Base-by-base conservation (phyloP, 2,888 invertebrate species). In the Villa cingulata region DNA sequence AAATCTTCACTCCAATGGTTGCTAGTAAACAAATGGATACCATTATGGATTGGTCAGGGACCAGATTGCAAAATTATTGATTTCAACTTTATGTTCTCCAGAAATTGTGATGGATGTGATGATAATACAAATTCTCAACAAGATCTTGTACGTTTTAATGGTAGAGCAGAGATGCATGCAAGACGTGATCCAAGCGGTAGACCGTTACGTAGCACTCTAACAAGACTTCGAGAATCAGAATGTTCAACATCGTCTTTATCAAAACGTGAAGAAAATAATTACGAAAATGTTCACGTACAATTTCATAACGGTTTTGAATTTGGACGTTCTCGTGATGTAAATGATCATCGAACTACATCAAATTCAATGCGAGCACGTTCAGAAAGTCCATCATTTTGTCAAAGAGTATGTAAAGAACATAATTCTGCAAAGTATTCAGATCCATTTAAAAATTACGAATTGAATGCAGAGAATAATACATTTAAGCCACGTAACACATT, bases 1-100 rank as follows among this genome's bases (percentile, higher is more conserved):
- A 76, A 76, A 59, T 74, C 76, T 2, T 75, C 78, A 2, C 68
- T 80, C 36, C 78, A 80, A 57, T 80, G 80, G 80, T 69, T 80
- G 56, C 65, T 80, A 50, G 76, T 79, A 0, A 80, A 81, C 58
- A 77, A 78, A 56, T 80, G 80, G 80, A 59, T 80, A 19, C 76
- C 78, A 0, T 59, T 77, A 38, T 79, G 79, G 78, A 74, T 76
- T 49, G 70, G 70, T n/a, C 73, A 72, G 45, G 75, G 75, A 9
- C 64, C 70, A 14, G 72, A 73, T 49, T 73, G 72, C 58, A 71
- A 72, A 58, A 70, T 72, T 2, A 68, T 73, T 41, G 73, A 73
- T 58, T 71, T 73, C 48, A 71, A 71, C 52, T 70, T 71, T 42
- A 70, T 70, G 70, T 70, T 70, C 48, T 69, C 69, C 2, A 63